Evolutionary conservation across 2,797 vertebrate genomes (phyloP).

Genomic region (Chromis chromis): DNA sequence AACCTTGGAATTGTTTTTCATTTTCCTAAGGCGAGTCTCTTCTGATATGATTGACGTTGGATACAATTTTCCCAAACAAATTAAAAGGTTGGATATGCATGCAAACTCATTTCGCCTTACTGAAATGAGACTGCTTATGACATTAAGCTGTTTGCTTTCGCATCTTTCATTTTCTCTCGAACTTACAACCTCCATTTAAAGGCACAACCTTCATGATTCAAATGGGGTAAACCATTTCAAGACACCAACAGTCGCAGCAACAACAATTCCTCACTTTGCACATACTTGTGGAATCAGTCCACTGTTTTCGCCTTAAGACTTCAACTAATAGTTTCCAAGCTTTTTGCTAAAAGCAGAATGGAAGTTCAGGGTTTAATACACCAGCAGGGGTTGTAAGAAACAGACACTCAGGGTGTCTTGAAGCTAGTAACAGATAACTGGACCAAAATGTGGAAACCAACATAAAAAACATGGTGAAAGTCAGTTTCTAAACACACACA

Average conservation of each 20-base stretch:
- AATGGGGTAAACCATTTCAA: too few relatives aligned
- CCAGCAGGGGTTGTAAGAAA: constrained; percentile 3
- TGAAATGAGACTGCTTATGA: constrained; percentile 45
- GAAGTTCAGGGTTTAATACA: neutral
- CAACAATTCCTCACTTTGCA: too few relatives aligned
- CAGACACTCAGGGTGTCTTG: neutral
- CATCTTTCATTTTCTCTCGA: constrained; percentile 7
- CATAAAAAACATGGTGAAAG: neutral
- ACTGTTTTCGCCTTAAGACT: too few relatives aligned
- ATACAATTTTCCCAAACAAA: constrained; percentile 54
- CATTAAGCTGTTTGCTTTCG: constrained; percentile 19
- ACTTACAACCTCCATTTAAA: neutral
- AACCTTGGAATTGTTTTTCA: constrained; percentile 44
- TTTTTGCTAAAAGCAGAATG: neutral
- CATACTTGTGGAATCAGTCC: too few relatives aligned
- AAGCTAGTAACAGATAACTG: neutral
- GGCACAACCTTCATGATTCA: too few relatives aligned
- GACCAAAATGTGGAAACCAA: constrained; percentile 10
- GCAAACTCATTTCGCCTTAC: constrained; percentile 46
- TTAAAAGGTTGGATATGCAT: constrained; percentile 34
- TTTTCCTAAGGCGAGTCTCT: constrained; percentile 29
- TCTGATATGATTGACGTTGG: constrained; percentile 52
- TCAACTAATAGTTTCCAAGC: neutral
- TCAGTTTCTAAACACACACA: neutral
- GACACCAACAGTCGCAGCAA: too few relatives aligned